Conservation (phyloP, 2,113 vertebrate species). For the Stomatorhinus ivindoensis region DNA sequence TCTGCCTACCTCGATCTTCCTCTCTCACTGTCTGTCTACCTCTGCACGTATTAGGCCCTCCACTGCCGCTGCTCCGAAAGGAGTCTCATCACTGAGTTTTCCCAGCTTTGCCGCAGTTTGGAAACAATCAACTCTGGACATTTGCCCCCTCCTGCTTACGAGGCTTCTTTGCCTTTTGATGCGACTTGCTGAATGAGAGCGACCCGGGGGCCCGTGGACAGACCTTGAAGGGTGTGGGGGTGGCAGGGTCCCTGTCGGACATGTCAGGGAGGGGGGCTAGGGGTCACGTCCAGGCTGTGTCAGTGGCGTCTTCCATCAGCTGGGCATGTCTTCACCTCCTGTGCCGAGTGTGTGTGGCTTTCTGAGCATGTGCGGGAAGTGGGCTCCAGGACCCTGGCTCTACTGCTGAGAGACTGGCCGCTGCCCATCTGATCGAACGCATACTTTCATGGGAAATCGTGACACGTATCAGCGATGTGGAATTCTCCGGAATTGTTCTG, state of each 20-base stretch:
- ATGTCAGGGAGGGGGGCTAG: not conserved
- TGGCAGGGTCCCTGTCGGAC: conserved; percentile 6
- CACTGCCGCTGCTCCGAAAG: not conserved
- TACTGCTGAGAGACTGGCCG: not conserved
- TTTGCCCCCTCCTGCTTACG: not conserved
- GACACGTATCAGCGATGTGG: not conserved
- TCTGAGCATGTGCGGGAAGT: not conserved
- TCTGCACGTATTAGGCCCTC: not conserved
- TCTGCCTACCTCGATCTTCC: not conserved
- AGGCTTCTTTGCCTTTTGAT: not conserved
- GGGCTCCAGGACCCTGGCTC: not conserved
- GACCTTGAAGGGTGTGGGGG: not conserved
- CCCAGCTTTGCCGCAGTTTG: not conserved
- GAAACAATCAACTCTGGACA: not conserved
- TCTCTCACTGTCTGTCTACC: not conserved
- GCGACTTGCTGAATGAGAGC: not conserved
- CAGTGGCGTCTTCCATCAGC: conserved; percentile 22
- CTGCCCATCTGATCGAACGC: not conserved
- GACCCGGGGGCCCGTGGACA: not conserved
- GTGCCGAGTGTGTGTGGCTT: conserved; percentile 20
- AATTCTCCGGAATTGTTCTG: not conserved
- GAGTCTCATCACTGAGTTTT: not conserved
- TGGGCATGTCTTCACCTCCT: not conserved
- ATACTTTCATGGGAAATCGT: not conserved
- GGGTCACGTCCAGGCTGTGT: not conserved